Conservation (phyloP, 2,888 invertebrate genomes). For the Metellina segmentata region DNA sequence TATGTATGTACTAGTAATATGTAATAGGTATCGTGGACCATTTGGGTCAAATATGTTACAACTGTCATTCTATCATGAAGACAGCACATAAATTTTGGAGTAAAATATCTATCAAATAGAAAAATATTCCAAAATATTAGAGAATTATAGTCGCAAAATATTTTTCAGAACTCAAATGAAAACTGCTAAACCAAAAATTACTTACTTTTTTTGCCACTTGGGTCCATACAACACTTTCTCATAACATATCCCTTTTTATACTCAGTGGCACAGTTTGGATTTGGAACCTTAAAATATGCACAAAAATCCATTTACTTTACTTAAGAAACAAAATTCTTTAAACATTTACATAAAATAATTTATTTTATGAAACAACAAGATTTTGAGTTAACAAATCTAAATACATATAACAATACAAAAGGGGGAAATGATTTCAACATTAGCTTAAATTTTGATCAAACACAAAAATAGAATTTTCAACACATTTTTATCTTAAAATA, state of each 20-base stretch:
- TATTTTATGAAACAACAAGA: neutral
- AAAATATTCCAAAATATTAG: no score
- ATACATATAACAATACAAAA: no score
- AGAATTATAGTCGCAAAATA: no score
- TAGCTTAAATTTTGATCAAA: no score
- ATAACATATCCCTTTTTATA: constrained; percentile 99
- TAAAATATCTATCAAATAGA: neutral
- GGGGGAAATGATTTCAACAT: no score
- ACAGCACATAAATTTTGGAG: neutral
- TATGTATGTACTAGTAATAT: no score
- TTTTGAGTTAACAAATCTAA: neutral
- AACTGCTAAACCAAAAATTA: neutral
- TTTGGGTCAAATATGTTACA: no score
- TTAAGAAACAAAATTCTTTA: neutral
- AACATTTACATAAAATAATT: neutral
- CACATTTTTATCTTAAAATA: no score
- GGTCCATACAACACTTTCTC: constrained; percentile 97
- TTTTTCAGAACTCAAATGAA: no score
- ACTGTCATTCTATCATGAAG: no score
- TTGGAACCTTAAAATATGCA: constrained; percentile 84
- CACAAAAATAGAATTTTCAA: no score
- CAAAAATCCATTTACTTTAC: neutral
- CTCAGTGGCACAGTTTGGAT: constrained; percentile 91
- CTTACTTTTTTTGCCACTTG: constrained; percentile 97
- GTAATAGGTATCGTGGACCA: no score